phyloP scores from a whole-genome alignment of 2,113 vertebrate species.

The Dasypus novemcinctus region DNA sequence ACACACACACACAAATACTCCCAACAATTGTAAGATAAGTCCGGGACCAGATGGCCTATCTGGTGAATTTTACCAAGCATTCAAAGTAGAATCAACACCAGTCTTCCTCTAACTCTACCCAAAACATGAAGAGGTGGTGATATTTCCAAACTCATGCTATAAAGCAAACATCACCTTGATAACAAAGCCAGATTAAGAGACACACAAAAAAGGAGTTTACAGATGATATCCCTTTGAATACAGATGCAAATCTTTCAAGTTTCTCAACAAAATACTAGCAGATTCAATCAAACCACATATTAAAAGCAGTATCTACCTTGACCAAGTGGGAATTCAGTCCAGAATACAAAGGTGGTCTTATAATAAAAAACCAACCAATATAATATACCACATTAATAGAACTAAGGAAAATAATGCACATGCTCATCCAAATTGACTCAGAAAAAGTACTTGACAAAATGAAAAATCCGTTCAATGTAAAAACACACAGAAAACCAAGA shows the following conservation, averaged over 20 bases:
- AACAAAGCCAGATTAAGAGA: not conserved
- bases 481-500: not conserved
- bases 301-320: too few species aligned
- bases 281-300: too few species aligned
- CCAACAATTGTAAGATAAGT: not conserved
- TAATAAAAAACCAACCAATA: not conserved
- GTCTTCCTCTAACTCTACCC: not conserved
- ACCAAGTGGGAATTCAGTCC: too few species aligned
- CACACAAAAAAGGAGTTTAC: not conserved
- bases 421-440: not conserved
- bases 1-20: too few species aligned
- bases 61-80: not conserved
- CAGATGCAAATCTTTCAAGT: not conserved
- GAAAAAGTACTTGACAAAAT: not conserved
- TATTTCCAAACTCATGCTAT: not conserved
- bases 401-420: not conserved
- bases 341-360: not conserved
- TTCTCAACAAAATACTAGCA: too few species aligned
- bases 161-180: not conserved
- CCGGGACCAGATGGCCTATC: not conserved
- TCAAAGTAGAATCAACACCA: not conserved
- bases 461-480: not conserved
- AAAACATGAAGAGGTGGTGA: not conserved
- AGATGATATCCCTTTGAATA: not conserved
- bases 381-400: not conserved